Conservation (phyloP, 2,113 vertebrate genomes). For the Indicator indicator region DNA sequence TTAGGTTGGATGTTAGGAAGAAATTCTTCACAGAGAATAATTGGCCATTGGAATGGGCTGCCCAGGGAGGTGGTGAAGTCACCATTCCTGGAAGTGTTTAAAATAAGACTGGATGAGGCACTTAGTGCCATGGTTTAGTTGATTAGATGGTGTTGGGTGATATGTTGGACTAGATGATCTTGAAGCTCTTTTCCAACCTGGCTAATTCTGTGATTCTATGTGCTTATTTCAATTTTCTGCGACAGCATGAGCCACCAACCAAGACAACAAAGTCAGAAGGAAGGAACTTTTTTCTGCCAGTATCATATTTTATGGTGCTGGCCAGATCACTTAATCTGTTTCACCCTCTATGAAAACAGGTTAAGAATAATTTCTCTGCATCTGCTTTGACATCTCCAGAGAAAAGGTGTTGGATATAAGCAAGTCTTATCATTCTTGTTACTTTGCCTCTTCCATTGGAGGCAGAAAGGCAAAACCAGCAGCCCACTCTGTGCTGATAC, state of each 20-base stretch:
- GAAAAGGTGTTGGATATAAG: not conserved
- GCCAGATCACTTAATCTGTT: not conserved
- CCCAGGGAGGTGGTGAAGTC: too few species aligned
- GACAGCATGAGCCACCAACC: not conserved
- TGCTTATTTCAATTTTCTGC: not conserved
- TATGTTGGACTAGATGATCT: too few species aligned
- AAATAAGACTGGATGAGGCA: too few species aligned
- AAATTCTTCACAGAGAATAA: too few species aligned
- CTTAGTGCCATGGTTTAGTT: too few species aligned
- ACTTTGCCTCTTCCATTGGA: not conserved
- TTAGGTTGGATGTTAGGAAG: too few species aligned
- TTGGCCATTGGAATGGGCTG: too few species aligned
- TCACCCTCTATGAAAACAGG: not conserved
- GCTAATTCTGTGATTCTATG: too few species aligned
- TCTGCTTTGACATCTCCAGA: not conserved
- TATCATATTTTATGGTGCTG: not conserved
- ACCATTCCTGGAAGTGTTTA: too few species aligned
- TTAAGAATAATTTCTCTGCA: not conserved
- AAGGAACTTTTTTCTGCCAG: not conserved
- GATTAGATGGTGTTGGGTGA: too few species aligned
- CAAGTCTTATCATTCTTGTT: not conserved
- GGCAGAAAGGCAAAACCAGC: not conserved
- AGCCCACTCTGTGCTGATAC: not conserved
- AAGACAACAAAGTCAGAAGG: not conserved
- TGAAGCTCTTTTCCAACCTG: too few species aligned